Evolutionary conservation across 2,113 vertebrate genomes (phyloP).

Genomic region (Recurvirostra avosetta): DNA sequence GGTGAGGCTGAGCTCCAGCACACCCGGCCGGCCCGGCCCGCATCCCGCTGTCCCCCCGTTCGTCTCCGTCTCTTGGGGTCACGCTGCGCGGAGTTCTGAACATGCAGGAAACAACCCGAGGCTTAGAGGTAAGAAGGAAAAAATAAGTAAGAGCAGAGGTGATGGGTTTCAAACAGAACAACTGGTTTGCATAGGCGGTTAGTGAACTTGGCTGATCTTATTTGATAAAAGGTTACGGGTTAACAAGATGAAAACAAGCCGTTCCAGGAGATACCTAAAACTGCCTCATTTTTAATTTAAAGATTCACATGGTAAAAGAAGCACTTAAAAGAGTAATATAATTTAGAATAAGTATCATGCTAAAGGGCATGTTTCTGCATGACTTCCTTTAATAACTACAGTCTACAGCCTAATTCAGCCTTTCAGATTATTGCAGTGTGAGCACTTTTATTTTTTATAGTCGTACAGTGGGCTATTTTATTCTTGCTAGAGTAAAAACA

Average conservation of each 20-base stretch:
- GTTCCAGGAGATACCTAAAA: background rate
- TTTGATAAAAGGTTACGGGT: background rate
- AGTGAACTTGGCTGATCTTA: background rate
- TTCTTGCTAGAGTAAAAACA: conserved; percentile 34
- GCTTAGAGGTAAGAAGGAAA: background rate
- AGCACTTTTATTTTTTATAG: conserved; percentile 53
- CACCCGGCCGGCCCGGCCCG: background rate
- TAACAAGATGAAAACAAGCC: background rate
- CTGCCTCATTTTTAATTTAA: conserved; percentile 36
- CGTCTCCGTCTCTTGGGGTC: background rate
- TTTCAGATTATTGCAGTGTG: conserved; percentile 32
- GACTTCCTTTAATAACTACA: conserved; percentile 36
- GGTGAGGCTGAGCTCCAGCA: background rate
- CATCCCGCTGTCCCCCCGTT: background rate
- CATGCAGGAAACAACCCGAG: background rate
- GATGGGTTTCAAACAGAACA: background rate
- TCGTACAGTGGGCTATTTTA: conserved; percentile 35
- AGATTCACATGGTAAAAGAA: conserved; percentile 15
- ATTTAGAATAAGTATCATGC: conserved; percentile 34
- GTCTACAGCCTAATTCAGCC: conserved; percentile 23
- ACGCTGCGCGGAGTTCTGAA: background rate
- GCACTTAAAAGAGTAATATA: background rate
- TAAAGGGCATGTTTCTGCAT: conserved; percentile 59
- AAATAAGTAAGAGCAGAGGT: background rate
- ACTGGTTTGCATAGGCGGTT: background rate